phyloP scores from a whole-genome alignment of 2,113 vertebrate genomes.

The Oreochromis aureus region DNA sequence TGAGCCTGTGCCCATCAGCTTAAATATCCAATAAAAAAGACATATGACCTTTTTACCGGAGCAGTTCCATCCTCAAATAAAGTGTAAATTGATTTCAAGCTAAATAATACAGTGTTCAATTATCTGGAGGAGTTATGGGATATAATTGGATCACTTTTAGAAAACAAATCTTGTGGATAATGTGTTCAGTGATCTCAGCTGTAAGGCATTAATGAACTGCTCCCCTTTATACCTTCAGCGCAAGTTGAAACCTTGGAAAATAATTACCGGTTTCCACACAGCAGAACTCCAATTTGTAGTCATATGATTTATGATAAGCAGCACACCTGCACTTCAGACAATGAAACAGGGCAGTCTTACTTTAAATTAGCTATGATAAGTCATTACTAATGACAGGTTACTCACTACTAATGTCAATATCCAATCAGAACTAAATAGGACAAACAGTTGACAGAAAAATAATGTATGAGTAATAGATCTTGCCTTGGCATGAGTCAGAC shows the following conservation, averaged over 20 bases:
- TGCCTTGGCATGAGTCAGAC: neutral
- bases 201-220: neutral
- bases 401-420: neutral
- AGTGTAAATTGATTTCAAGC: neutral
- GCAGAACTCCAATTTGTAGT: neutral
- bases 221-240: neutral
- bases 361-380: neutral
- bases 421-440: neutral
- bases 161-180: neutral
- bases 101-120: neutral
- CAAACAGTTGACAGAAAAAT: neutral
- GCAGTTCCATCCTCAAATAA: neutral
- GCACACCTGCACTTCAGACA: neutral
- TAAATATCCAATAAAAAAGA: neutral
- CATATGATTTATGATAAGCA: neutral
- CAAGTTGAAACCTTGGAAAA: neutral
- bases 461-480: neutral
- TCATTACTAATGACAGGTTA: neutral
- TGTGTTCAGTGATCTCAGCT: neutral
- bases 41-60: neutral
- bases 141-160: neutral
- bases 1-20: neutral
- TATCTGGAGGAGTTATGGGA: neutral
- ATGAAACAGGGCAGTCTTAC: neutral
- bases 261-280: neutral